Conservation (phyloP, 2,113 vertebrate species). For the Panthera uncia region DNA sequence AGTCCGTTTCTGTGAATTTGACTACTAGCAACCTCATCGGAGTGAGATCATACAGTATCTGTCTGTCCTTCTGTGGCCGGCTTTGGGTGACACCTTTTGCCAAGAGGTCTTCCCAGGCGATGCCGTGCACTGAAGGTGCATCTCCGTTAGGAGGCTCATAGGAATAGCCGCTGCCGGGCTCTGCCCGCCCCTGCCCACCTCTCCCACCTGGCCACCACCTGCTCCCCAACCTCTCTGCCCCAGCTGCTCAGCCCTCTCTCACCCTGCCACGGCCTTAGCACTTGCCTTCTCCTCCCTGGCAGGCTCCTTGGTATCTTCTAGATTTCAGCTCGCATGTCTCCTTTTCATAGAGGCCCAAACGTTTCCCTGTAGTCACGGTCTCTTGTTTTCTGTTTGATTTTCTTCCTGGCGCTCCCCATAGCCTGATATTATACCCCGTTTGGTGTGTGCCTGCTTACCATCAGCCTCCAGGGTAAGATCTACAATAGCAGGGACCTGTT, state of each 20-base stretch:
- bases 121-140: accelerated
- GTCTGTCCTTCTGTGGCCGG: not conserved
- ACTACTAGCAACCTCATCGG: not conserved
- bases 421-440: not conserved
- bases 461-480: not conserved
- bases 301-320: not conserved
- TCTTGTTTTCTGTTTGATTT: not conserved
- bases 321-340: not conserved
- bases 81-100: accelerated
- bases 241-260: not conserved
- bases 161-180: not conserved
- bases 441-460: not conserved
- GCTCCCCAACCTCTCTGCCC: not conserved
- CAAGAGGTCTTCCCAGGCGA: not conserved
- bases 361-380: not conserved
- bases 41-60: too few relatives aligned
- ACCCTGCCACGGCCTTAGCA: not conserved
- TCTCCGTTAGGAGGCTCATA: not conserved
- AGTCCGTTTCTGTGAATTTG: not conserved
- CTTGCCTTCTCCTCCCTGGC: not conserved
- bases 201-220: not conserved
- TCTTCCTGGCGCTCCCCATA: accelerated
- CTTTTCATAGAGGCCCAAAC: not conserved
- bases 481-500: not conserved
- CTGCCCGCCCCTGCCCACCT: accelerated